A percentile compares a stretch with the other conserved stretches of the same genome.
Conservation (phyloP, 2,113 vertebrate genomes). For the Channa argus region DNA sequence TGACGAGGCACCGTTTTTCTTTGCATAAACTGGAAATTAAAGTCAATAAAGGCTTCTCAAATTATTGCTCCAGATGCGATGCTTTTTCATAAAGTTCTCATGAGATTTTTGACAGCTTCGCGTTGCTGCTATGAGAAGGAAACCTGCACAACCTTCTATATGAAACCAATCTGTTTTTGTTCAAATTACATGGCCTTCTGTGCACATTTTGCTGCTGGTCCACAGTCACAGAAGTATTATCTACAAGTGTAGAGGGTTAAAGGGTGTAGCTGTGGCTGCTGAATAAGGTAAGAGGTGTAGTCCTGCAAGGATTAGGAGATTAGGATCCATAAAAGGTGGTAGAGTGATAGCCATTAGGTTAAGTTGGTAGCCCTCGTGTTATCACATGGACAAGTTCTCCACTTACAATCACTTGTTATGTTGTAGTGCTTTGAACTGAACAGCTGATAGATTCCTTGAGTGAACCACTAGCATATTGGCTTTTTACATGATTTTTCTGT, state of each 20-base stretch:
- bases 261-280: constrained; percentile 19
- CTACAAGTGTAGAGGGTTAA: constrained; percentile 9
- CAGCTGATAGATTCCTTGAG: neutral
- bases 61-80: no score
- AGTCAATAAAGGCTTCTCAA: no score
- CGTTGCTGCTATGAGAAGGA: no score
- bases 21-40: no score
- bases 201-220: neutral
- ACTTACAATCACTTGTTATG: neutral
- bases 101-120: no score
- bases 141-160: no score
- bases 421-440: constrained; percentile 1
- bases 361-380: neutral
- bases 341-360: neutral
- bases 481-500: neutral
- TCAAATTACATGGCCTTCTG: neutral
- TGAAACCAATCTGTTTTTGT: no score
- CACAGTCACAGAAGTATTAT: neutral
- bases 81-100: no score
- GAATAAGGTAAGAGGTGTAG: constrained; percentile 29
- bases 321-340: constrained; percentile 37
- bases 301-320: constrained; percentile 51
- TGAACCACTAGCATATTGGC: no score
- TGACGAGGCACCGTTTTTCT: no score
- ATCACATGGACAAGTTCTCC: neutral